A percentile compares a stretch with the other conserved stretches of the same genome.
phyloP scores from a whole-genome alignment of 1,140 invertebrate genomes.

The Diuraphis noxia region DNA sequence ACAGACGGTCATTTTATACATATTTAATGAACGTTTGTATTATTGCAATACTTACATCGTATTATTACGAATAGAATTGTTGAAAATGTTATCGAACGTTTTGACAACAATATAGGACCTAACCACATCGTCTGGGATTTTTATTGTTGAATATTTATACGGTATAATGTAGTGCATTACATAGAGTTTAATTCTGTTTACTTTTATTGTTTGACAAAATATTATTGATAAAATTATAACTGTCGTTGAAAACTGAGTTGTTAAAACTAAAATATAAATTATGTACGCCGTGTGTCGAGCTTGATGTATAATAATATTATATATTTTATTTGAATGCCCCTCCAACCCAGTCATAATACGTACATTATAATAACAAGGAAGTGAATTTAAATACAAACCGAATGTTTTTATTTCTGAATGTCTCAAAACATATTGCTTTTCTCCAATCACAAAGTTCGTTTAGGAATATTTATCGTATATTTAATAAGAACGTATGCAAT shows the following conservation, averaged over 20 bases:
- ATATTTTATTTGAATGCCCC: neutral
- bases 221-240: neutral
- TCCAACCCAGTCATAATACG: neutral
- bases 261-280: neutral
- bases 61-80: neutral
- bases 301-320: neutral
- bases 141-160: neutral
- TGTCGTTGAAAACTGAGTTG: neutral
- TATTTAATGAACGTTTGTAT: neutral
- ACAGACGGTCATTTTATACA: neutral
- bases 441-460: neutral
- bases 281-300: neutral
- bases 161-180: neutral
- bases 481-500: no score
- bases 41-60: neutral
- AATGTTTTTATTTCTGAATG: neutral
- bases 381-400: neutral
- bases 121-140: neutral
- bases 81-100: constrained; percentile 1
- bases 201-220: neutral
- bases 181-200: neutral
- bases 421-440: neutral
- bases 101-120: neutral
- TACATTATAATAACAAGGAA: neutral
- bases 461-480: neutral